phyloP scores from a whole-genome alignment of 1,140 invertebrate species.

The Rhopalosiphum maidis region DNA sequence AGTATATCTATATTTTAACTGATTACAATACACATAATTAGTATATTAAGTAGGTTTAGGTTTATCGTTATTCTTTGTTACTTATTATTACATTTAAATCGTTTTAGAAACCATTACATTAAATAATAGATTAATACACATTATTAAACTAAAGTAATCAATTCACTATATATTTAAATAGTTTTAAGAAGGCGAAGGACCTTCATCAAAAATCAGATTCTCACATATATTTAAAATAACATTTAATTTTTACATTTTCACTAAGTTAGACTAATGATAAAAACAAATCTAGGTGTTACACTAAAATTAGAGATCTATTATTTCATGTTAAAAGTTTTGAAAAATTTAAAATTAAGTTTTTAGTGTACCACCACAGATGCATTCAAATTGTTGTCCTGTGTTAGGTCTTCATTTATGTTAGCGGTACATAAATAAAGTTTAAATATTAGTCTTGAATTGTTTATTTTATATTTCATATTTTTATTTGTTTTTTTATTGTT shows the following conservation, averaged over 20 bases:
- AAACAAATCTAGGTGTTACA: background rate
- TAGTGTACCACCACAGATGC: background rate
- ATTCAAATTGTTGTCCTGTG: background rate
- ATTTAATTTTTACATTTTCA: background rate
- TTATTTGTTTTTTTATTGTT: background rate
- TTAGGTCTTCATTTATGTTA: background rate
- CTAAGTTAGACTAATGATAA: background rate
- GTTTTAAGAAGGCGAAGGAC: too few species aligned
- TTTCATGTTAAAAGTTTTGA: background rate
- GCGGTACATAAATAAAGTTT: background rate
- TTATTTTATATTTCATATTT: conserved; percentile 7
- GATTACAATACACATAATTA: conserved; percentile 19
- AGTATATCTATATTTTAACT: conserved; percentile 9
- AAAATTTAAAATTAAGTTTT: background rate
- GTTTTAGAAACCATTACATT: background rate
- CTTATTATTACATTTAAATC: background rate
- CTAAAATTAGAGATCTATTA: background rate
- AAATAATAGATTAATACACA: background rate
- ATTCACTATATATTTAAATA: too few species aligned
- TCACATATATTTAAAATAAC: background rate
- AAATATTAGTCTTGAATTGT: background rate
- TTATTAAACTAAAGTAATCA: background rate
- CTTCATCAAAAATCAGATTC: too few species aligned
- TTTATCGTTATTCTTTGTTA: too few species aligned
- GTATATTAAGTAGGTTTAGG: background rate